phyloP scores from a whole-genome alignment of 1,140 invertebrate genomes.

The Araneus ventricosus region DNA sequence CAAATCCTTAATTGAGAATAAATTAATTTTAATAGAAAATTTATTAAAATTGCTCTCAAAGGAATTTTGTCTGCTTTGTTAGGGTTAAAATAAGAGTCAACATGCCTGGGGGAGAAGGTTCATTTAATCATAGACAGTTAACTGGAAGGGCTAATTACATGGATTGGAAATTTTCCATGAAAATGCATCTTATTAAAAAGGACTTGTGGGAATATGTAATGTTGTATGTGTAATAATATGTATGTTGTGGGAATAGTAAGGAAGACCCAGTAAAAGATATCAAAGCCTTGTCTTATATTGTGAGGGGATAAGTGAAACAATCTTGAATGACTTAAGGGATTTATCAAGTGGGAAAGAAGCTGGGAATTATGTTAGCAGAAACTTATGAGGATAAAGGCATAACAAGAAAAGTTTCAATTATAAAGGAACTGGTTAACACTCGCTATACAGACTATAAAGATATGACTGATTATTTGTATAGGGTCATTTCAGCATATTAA shows the following conservation, averaged over 20 bases:
- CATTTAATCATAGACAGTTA: conserved; percentile 26
- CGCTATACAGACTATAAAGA: too few species aligned
- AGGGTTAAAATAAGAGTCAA: not conserved
- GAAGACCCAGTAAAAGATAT: conserved; percentile 18
- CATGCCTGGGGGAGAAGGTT: not conserved
- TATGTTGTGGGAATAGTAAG: not conserved
- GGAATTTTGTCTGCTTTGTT: not conserved
- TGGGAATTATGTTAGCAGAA: too few species aligned
- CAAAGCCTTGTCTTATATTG: conserved; percentile 34
- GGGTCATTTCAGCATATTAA: conserved; percentile 33
- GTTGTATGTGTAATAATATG: too few species aligned
- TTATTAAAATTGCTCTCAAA: too few species aligned
- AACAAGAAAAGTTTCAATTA: too few species aligned
- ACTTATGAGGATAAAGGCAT: too few species aligned
- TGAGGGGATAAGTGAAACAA: conserved; percentile 34
- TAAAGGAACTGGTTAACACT: too few species aligned
- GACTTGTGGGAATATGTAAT: conserved; percentile 27
- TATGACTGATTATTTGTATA: conserved; percentile 44
- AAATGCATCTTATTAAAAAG: conserved; percentile 45
- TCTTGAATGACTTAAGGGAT: conserved; percentile 49
- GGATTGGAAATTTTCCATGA: conserved; percentile 58
- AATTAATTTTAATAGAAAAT: too few species aligned
- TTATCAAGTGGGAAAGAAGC: conserved; percentile 13
- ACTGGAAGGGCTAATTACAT: not conserved
- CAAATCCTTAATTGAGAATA: too few species aligned